Evolutionary conservation across 2,113 vertebrate genomes (phyloP).

Genomic region (Ciconia boyciana): DNA sequence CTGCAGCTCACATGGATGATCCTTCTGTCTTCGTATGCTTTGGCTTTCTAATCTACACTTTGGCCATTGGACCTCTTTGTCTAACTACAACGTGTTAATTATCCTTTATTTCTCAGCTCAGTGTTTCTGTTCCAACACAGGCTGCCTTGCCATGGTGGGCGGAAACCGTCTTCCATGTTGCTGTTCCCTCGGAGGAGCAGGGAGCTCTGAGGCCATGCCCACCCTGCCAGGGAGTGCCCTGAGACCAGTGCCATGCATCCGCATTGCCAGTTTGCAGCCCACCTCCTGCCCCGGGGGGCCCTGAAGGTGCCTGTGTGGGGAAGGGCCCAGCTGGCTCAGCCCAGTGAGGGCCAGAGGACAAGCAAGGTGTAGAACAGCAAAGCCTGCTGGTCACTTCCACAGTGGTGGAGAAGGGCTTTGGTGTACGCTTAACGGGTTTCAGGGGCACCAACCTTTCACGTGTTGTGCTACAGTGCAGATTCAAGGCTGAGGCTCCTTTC

Average conservation of each 20-base stretch:
- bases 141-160: background rate
- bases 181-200: background rate
- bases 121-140: background rate
- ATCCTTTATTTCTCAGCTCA: background rate
- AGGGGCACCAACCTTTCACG: fast-evolving
- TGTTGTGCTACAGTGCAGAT: background rate
- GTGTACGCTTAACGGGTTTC: fast-evolving
- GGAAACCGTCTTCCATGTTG: background rate
- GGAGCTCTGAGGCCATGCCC: background rate
- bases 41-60: background rate
- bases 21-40: background rate
- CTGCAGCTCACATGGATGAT: background rate
- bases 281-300: fast-evolving
- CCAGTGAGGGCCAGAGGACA: background rate
- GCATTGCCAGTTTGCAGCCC: fast-evolving
- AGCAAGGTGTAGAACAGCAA: background rate
- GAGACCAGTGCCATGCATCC: fast-evolving
- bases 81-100: background rate
- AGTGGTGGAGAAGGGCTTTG: background rate
- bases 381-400: background rate
- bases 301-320: background rate
- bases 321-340: background rate
- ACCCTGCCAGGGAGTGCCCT: too few relatives aligned
- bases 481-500: background rate
- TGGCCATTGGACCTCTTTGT: background rate